Conservation (phyloP, 2,888 invertebrate genomes). For the Plebejus argus region DNA sequence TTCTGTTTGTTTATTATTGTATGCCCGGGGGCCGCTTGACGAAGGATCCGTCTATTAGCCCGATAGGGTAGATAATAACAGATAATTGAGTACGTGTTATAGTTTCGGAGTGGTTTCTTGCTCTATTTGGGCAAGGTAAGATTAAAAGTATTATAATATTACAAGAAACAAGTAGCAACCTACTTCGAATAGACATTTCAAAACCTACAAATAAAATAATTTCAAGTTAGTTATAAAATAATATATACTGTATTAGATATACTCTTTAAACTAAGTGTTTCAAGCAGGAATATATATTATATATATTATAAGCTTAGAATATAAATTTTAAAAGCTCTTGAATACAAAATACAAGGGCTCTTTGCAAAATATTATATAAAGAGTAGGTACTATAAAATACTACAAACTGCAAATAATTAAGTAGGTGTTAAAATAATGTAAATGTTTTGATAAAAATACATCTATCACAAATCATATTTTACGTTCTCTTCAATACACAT, state of each 20-base stretch:
- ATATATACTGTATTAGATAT: background rate
- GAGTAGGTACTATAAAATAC: background rate
- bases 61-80: constrained; percentile 31
- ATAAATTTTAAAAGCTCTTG: background rate
- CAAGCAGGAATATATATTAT: background rate
- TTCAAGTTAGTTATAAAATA: background rate
- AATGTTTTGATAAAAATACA: no score
- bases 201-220: background rate
- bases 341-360: background rate
- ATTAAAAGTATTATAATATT: background rate
- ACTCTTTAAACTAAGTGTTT: background rate
- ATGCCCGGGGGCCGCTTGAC: constrained; percentile 67
- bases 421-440: no score
- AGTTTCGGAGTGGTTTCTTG: background rate
- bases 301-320: no score
- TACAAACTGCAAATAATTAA: no score
- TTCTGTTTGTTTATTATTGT: constrained; percentile 74
- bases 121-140: background rate
- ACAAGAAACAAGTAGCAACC: no score
- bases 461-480: background rate
- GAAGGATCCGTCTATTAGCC: constrained; percentile 63
- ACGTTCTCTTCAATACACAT: background rate
- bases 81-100: constrained; percentile 44
- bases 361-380: background rate
- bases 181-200: background rate